Conservation (phyloP, 2,797 vertebrate species). For the Anolis apletophallus region DNA sequence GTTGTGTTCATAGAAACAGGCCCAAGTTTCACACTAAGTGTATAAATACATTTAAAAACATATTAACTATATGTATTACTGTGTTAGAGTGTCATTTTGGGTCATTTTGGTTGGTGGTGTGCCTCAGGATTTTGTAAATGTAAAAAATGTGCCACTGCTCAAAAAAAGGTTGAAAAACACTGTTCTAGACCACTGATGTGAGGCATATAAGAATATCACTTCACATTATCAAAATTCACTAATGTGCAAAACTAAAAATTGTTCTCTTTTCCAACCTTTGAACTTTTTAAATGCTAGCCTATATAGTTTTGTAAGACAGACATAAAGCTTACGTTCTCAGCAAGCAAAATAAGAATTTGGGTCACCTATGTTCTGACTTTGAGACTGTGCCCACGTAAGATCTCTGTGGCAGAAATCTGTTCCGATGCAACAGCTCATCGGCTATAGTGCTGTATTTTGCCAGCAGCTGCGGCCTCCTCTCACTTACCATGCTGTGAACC, state of each 20-base stretch:
- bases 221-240: background rate
- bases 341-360: background rate
- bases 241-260: background rate
- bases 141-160: too few relatives aligned
- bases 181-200: background rate
- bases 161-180: too few relatives aligned
- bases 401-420: background rate
- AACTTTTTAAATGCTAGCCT: slow-evolving; percentile 12
- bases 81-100: too few relatives aligned
- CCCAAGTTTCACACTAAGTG: too few relatives aligned
- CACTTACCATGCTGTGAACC: background rate
- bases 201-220: fast-evolving
- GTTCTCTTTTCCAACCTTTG: slow-evolving; percentile 16
- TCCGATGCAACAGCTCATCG: background rate
- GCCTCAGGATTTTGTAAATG: too few relatives aligned
- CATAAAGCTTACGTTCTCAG: slow-evolving; percentile 17
- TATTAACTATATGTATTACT: too few relatives aligned
- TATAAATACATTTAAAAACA: too few relatives aligned
- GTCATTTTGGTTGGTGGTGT: too few relatives aligned
- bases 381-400: background rate
- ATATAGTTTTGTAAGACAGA: background rate
- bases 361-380: background rate
- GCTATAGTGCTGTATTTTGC: background rate
- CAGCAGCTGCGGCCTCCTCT: background rate
- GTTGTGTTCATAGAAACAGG: too few relatives aligned